Percentiles rank a stretch among this genome's conserved stretches.
Evolutionary conservation across 2,888 invertebrate genomes (phyloP).

Genomic region (Ectemnius lituratus): DNA sequence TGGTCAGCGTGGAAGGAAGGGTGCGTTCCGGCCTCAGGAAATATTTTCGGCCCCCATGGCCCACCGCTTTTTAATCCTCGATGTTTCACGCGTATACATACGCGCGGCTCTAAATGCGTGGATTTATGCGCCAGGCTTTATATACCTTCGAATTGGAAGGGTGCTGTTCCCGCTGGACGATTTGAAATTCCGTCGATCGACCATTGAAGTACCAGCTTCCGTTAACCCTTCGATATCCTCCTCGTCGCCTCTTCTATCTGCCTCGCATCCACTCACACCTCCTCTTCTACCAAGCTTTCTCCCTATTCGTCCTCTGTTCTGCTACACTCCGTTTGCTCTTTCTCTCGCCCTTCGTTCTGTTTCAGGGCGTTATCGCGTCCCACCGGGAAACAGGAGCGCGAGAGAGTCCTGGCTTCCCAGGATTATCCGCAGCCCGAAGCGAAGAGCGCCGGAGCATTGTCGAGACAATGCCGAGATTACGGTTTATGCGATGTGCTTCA

Average conservation of each 20-base stretch:
- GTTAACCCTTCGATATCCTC: constrained; percentile 13
- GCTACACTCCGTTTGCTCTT: neutral
- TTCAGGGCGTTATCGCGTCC: constrained; percentile 52
- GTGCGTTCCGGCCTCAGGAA: constrained; percentile 2
- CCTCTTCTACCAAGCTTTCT: neutral
- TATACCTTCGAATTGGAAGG: constrained; percentile 9
- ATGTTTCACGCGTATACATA: constrained; percentile 23
- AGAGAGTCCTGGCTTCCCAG: constrained; percentile 28
- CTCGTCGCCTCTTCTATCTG: constrained; percentile 26
- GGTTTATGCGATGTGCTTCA: constrained; percentile 38
- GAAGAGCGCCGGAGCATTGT: constrained; percentile 20
- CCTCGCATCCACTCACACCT: constrained; percentile 7
- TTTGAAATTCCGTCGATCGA: constrained; percentile 53
- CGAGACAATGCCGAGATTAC: constrained; percentile 64
- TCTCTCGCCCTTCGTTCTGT: constrained; percentile 24
- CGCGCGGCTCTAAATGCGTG: constrained; percentile 22
- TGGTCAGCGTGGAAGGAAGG: neutral
- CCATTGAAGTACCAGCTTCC: constrained; percentile 42
- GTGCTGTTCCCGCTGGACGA: constrained; percentile 6
- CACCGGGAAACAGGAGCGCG: constrained; percentile 43
- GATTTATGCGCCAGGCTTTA: constrained; percentile 44
- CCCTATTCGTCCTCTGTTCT: neutral
- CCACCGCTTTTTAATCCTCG: constrained; percentile 45
- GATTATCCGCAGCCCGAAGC: constrained; percentile 56
- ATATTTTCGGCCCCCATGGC: constrained; percentile 23